A percentile compares a stretch with the other conserved stretches of the same genome.
These are phyloP conservation scores for Acestrorhynchus altus DNA, from an alignment of 2,797 vertebrate genomes.

Conservation along the genomic window DNA sequence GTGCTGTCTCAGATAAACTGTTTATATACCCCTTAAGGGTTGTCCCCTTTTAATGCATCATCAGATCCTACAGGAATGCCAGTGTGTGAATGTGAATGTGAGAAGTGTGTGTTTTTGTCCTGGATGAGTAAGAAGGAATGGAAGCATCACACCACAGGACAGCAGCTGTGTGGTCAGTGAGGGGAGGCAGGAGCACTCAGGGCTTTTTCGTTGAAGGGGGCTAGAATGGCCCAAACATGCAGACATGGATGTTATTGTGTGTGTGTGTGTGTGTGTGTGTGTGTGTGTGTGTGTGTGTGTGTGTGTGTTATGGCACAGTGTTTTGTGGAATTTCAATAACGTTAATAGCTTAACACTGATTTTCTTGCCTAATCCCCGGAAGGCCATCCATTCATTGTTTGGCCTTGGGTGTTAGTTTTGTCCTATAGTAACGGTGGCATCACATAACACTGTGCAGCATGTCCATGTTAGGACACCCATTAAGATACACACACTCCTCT, in stretches of 20 bases:
- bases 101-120: not conserved
- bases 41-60: not conserved
- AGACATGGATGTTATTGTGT: not conserved
- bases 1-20: too few relatives aligned
- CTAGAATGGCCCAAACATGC: not conserved
- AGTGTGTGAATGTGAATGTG: not conserved
- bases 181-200: not conserved
- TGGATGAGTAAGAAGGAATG: not conserved
- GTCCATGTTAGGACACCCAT: not conserved
- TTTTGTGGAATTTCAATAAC: conserved; percentile 66
- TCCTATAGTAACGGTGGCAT: conserved; percentile 13
- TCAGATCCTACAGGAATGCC: not conserved
- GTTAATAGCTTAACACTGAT: conserved; percentile 65
- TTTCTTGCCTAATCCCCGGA: conserved; percentile 71
- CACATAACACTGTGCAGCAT: conserved; percentile 4
- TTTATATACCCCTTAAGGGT: too few relatives aligned
- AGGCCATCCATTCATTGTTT: conserved; percentile 64
- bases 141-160: not conserved
- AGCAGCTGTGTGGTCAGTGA: conserved; percentile 16
- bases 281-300: conserved; percentile 34
- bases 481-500: not conserved
- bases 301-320: conserved; percentile 50
- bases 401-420: conserved; percentile 54
- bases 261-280: not conserved
- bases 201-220: conserved; percentile 1